Base-by-base conservation (phyloP, 2,113 vertebrate genomes). In the Sorex araneus region DNA sequence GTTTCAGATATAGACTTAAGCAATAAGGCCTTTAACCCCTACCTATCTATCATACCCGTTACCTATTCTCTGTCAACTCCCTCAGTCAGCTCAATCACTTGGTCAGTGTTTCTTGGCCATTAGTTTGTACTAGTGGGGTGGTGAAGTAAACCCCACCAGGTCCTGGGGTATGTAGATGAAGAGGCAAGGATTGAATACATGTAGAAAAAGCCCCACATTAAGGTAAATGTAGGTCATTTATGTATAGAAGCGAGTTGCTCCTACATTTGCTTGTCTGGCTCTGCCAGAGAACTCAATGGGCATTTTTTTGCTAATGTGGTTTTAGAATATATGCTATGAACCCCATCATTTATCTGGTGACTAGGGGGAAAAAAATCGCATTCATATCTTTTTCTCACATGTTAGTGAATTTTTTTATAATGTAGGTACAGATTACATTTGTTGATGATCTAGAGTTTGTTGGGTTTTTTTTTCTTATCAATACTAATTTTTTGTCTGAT, bases 401-500 rank as follows among this genome's bases (percentile, higher is more conserved):
- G 32, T 60, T 77, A 40, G 0, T 82, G 47, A n/a, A 30, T 19
- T 64, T 13, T 57, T 91, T 93, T 74, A 23, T 82, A 11, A 8
- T 50, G 3, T n/a, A 11, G 1, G 1, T 23, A 23, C 8, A 19
- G 32, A 2, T 75, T 25, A 77, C 63, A 27, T 94, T 95, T 94
- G 57, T 28, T 40, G 23, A 0, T 85, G 21, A 71, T 28, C 1
- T 92, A 8, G 1, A 0, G 13, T 4, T 12, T 69, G 28, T 69
- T 69, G 64, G 5, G 5, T 6, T 50, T 27, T 30, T 9, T 30
- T 30, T 32, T 85, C 21, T 21, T 87, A 30, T 94, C 25, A 92
- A 87, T 75, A 32, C 8, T 11, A 78, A 54, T 81, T 60, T 94
- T 90, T 25, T 75, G 13, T 95, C 85, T 78, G 32, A 60, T 92